Evolutionary conservation across 2,797 vertebrate genomes (phyloP).

Genomic region (Hippocampus kuda): DNA sequence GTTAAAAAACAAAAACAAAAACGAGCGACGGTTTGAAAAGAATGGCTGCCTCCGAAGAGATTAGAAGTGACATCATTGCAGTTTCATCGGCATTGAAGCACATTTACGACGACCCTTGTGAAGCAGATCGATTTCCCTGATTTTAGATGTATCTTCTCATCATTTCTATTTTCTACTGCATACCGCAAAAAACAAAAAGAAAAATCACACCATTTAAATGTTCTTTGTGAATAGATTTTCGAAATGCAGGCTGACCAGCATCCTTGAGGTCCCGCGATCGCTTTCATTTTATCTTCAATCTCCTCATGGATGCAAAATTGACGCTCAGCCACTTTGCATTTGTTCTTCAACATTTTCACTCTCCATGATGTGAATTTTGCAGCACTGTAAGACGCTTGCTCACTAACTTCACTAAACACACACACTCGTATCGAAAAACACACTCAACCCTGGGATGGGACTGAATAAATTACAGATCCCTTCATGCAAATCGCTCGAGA

Average conservation of each 20-base stretch:
- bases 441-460: neutral
- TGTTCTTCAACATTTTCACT: neutral
- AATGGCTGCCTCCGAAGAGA: neutral
- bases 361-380: neutral
- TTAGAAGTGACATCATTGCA: neutral
- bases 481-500: constrained; percentile 3
- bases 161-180: neutral
- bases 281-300: neutral
- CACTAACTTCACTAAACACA: neutral
- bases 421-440: neutral
- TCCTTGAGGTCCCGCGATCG: neutral
- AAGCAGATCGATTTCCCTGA: neutral
- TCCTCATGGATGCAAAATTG: neutral
- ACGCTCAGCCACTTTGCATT: neutral
- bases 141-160: neutral
- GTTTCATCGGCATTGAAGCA: neutral
- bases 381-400: neutral
- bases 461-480: constrained; percentile 5
- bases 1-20: neutral
- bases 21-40: neutral
- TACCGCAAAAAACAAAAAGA: neutral
- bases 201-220: neutral
- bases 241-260: neutral
- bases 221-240: neutral
- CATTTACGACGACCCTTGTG: neutral